Conservation (phyloP, 2,888 invertebrate genomes). For the Galeruca laticollis region DNA sequence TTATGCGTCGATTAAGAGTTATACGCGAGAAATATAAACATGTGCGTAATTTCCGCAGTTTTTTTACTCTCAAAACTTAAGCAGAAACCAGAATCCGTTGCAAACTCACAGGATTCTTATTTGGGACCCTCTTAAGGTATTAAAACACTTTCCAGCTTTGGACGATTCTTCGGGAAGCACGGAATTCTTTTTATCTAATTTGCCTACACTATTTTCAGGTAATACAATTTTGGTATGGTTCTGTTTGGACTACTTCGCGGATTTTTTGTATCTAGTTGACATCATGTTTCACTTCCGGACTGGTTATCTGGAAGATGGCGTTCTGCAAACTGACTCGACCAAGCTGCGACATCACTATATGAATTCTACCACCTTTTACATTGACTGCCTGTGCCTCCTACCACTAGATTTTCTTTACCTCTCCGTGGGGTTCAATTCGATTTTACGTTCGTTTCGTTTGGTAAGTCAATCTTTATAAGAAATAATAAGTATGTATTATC, state of each 20-base stretch:
- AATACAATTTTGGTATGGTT: slow-evolving; percentile 95
- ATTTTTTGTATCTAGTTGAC: slow-evolving; percentile 95
- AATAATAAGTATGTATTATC: no score
- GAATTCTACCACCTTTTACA: slow-evolving; percentile 95
- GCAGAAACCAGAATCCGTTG: no score
- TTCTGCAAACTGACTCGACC: slow-evolving; percentile 93
- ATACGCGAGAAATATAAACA: no score
- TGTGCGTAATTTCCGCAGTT: no score
- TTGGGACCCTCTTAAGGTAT: no score
- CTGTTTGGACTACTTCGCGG: slow-evolving; percentile 95
- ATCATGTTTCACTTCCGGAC: slow-evolving; percentile 98
- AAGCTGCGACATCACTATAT: slow-evolving; percentile 97
- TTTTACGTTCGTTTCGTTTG: slow-evolving; percentile 93
- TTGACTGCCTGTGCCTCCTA: slow-evolving; percentile 97
- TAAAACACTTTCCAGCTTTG: no score
- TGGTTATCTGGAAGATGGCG: slow-evolving; percentile 97
- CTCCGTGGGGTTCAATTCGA: slow-evolving; percentile 95
- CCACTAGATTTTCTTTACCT: slow-evolving; percentile 98
- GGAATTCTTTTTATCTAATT: no score
- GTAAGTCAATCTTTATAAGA: slow-evolving; percentile 67
- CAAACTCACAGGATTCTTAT: no score
- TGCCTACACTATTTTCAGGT: slow-evolving; percentile 66
- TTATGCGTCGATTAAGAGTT: no score
- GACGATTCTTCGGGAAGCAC: no score
- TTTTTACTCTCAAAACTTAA: no score